Evolutionary conservation across 2,113 vertebrate genomes (phyloP).

Genomic region (Parotia lawesii): DNA sequence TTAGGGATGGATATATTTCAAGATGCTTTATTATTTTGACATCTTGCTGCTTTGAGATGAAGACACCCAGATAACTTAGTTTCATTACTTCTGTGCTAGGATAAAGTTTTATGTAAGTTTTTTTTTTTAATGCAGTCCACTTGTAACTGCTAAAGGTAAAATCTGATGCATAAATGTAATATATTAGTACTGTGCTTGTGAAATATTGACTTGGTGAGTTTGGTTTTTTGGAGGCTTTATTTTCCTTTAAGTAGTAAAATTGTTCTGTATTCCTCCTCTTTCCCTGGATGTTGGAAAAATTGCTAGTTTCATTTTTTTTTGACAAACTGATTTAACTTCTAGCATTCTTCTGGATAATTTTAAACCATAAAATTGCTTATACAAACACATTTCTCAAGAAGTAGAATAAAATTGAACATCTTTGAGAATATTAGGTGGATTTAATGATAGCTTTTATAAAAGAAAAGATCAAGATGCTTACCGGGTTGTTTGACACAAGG

Average conservation of each 20-base stretch:
- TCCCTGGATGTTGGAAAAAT: neutral
- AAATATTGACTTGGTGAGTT: neutral
- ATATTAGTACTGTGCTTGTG: neutral
- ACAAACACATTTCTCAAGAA: neutral
- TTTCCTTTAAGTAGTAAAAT: neutral
- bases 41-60: neutral
- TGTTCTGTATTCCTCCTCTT: neutral
- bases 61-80: neutral
- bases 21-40: neutral
- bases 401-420: neutral
- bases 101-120: neutral
- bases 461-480: neutral
- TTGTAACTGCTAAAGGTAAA: neutral
- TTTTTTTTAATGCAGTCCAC: neutral
- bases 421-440: neutral
- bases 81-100: neutral
- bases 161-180: neutral
- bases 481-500: rapidly evolving
- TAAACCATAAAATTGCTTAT: neutral
- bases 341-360: neutral
- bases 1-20: neutral
- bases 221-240: neutral
- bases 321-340: neutral
- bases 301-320: neutral
- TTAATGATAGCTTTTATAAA: neutral